phyloP scores from a whole-genome alignment of 2,888 invertebrate genomes.

The Spilosoma lubricipeda region DNA sequence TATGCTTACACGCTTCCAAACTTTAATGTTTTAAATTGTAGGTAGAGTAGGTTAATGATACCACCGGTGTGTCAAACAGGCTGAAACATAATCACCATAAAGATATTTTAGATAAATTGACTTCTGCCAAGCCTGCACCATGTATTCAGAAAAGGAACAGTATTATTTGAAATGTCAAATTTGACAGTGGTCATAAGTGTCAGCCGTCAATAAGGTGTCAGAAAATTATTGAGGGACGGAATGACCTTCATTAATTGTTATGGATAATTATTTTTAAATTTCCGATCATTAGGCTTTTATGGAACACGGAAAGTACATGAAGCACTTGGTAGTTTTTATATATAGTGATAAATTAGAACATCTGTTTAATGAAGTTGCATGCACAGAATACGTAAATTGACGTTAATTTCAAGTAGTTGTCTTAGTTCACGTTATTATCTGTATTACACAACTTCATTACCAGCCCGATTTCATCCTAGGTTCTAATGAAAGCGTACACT shows the following conservation, averaged over 20 bases:
- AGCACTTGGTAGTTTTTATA: background rate
- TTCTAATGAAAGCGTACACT: slow-evolving; percentile 47
- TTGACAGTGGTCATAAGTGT: background rate
- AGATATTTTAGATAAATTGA: background rate
- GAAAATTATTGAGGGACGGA: too few relatives aligned
- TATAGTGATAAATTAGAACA: background rate
- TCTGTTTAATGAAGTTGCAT: background rate
- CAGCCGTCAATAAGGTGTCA: background rate
- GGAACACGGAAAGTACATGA: background rate
- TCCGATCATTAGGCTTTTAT: background rate
- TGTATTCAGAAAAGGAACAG: background rate
- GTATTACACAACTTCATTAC: slow-evolving; percentile 15
- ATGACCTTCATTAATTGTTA: too few relatives aligned
- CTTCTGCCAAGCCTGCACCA: background rate
- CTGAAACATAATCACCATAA: background rate
- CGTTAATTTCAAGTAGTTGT: slow-evolving; percentile 1
- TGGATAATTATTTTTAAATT: background rate
- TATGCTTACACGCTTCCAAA: background rate
- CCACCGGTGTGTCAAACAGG: background rate
- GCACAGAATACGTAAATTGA: background rate
- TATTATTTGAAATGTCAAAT: background rate
- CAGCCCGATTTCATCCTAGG: slow-evolving; percentile 18
- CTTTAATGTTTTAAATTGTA: background rate
- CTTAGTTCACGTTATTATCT: slow-evolving; percentile 12
- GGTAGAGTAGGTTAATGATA: background rate